Evolutionary conservation across 2,797 vertebrate genomes (phyloP), one percentile per base, ranked within the genome.

Genomic region (Mormyrus hasselquistii): DNA sequence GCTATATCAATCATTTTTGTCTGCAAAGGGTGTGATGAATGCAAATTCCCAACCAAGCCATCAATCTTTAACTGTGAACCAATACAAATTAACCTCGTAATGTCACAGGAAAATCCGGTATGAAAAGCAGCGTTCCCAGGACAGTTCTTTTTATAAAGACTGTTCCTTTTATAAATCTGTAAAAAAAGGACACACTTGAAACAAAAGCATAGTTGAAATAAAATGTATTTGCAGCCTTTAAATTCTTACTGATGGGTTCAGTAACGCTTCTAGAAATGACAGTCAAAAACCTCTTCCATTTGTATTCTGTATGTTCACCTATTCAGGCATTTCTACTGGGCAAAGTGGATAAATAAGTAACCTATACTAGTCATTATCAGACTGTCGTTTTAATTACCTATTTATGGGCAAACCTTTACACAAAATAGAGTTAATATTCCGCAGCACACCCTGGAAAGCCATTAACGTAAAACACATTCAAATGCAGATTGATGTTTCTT

Each of bases 391-490:
- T 94, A 94, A 92, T 93, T 89, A 91, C 93, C 94, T 94, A 92
- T 95, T 94, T 95, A 93, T 92, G 93, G 93, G 93, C 94, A 94
- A 93, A 49, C 79, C 90, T 90, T 92, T 92, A 93, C 50, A 83
- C n/a, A 90, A 92, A 89, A 90, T 3, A 91, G 94, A 89, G 93
- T 95, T 95, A 95, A 94, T 95, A 95, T 95, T 94, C 94, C 50
- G 44, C 92, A 92, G 93, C 95, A 94, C 93, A 93, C 94, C 94
- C 93, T 85, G 92, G 92, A 92, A 93, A 93, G 91, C 94, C 95
- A 95, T 95, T 95, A 95, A 92, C 93, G 94, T 93, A 92, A 95
- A 95, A 95, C 82, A 94, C 94, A 95, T 94, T 95, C 94, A 94
- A 94, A 95, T 95, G 95, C 93, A 95, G 94, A 95, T 94, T 93